Percentiles rank a stretch among this genome's conserved stretches.
Conservation (phyloP, 2,888 invertebrate species). For the Ametastegia equiseti region DNA sequence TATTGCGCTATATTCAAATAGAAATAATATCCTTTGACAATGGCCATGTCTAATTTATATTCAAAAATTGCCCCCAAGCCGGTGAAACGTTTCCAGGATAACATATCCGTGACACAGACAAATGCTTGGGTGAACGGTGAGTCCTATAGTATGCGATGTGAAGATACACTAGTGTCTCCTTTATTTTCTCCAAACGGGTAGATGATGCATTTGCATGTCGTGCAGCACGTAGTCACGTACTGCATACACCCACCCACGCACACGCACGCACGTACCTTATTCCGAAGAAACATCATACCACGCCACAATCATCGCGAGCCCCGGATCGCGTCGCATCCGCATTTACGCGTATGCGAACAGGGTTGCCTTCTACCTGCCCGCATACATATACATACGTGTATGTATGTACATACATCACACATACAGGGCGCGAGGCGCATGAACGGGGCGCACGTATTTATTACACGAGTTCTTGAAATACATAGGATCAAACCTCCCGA, state of each 20-base stretch:
- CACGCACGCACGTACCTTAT: neutral
- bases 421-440: too few species aligned
- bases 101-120: constrained; percentile 88
- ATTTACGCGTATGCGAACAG: neutral
- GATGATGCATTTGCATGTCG: neutral
- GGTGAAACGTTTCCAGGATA: constrained; percentile 86
- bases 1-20: constrained; percentile 19
- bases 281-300: neutral
- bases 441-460: too few species aligned
- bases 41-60: constrained; percentile 88
- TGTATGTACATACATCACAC: too few species aligned
- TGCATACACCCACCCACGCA: neutral
- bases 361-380: constrained; percentile 16
- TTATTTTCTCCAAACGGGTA: neutral
- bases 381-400: neutral
- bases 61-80: constrained; percentile 87
- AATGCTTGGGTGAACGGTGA: constrained; percentile 94
- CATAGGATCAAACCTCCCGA: too few species aligned
- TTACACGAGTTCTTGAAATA: too few species aligned
- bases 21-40: constrained; percentile 59
- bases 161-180: constrained; percentile 12
- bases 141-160: constrained; percentile 62
- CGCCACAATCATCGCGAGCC: constrained; percentile 6
- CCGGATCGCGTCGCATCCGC: constrained; percentile 29
- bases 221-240: neutral